Percentiles rank a stretch among this genome's conserved stretches.
Evolutionary conservation across 2,113 vertebrate species (phyloP).

Genomic region (Triplophysa rosa): DNA sequence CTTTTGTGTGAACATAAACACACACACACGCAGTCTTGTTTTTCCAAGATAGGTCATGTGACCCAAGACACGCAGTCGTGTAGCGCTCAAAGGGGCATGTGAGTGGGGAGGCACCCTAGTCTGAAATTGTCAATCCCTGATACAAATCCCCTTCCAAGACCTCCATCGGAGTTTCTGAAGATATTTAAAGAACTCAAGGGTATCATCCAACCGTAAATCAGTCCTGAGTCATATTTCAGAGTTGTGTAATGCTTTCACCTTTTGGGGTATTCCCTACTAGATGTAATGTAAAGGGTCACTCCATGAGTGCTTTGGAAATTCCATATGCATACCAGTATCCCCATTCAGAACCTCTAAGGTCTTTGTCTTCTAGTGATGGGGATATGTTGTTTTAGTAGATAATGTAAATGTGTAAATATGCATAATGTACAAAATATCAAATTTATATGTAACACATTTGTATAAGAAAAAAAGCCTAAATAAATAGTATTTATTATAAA

Average conservation of each 20-base stretch:
- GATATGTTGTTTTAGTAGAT: too few relatives aligned
- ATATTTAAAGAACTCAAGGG: constrained; percentile 46
- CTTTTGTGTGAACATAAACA: background rate
- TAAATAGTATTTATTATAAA: too few relatives aligned
- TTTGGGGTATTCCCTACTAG: constrained; percentile 35
- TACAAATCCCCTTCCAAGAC: background rate
- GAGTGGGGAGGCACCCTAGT: constrained; percentile 54
- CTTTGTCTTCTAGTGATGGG: background rate
- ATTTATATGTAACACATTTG: too few relatives aligned
- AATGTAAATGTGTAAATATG: too few relatives aligned
- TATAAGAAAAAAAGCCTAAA: too few relatives aligned
- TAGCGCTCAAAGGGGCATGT: background rate
- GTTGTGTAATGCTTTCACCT: constrained; percentile 61
- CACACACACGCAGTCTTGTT: background rate
- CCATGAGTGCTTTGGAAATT: background rate
- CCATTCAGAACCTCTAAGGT: background rate
- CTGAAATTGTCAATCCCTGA: constrained; percentile 53
- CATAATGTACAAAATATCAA: too few relatives aligned
- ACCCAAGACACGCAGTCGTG: background rate
- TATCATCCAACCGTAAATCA: constrained; percentile 54
- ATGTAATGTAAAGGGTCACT: background rate
- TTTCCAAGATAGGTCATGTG: constrained; percentile 9
- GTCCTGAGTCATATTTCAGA: constrained; percentile 57
- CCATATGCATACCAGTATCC: background rate
- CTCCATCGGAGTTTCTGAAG: constrained; percentile 3